Evolutionary conservation across 2,888 invertebrate genomes (phyloP), one percentile per base, ranked within the genome.

Genomic region (Quadroppia sp.): DNA sequence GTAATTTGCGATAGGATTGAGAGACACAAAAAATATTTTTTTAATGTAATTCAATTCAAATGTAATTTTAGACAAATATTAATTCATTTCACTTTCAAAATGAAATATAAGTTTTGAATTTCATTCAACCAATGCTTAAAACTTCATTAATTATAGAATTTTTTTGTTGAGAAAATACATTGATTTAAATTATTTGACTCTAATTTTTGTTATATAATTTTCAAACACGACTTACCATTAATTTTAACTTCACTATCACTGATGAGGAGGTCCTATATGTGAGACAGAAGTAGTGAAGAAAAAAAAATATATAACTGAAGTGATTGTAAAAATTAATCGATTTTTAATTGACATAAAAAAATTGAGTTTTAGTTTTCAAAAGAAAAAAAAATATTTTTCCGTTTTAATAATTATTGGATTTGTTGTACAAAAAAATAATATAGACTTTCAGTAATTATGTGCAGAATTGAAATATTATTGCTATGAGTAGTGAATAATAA

Each of bases 391-490:
- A 15, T 15, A 45, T 45, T 17, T 45, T 9, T 45, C 15, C 45
- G 15, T 17, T 36, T 36, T 45, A 6, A 45, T 45, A 45, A 20
- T 20, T 53, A 53, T 53, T 23, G 20, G 53, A 20, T 23, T 53
- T 20, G 3, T 15, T 45, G 2, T 2, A 53, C 53, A 53, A 20
- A 48, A 53, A 53, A 23, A 53, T n/a, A n/a, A n/a, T n/a, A n/a
- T n/a, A n/a, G n/a, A n/a, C n/a, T n/a, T n/a, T 53, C 53, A 20
- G 36, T 53, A 53, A 53, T 53, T 53, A 53, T 53, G 53, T 53
- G 53, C 53, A 53, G 53, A 53, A 53, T 53, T 53, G 53, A 53
- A 53, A 53, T 53, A 53, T 53, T 53, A 53, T 53, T 20, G 20
- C 53, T 53, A 53, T 53, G 53, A 53, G 23, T 53, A 53, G 6